Evolutionary conservation across 1,140 invertebrate genomes (phyloP).

Genomic region (Drosophila nigrodunni): DNA sequence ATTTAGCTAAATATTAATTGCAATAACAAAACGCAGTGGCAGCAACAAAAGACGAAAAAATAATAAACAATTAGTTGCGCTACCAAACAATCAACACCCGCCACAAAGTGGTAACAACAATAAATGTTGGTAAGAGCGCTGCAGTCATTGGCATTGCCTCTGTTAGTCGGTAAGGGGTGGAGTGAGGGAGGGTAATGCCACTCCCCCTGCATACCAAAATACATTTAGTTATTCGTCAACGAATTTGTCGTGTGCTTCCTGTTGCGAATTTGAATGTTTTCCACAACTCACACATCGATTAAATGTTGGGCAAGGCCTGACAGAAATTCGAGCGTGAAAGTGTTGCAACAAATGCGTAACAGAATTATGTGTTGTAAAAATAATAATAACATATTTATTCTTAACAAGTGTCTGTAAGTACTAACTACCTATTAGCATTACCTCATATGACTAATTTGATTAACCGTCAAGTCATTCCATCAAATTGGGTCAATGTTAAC

Average conservation of each 20-base stretch:
- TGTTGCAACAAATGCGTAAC: constrained; percentile 44
- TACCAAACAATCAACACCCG: constrained; percentile 24
- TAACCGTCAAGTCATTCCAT: constrained; percentile 10
- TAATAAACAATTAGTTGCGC: constrained; percentile 76
- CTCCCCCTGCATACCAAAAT: constrained; percentile 1
- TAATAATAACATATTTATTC: constrained; percentile 14
- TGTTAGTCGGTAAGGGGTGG: background rate
- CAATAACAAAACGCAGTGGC: constrained; percentile 75
- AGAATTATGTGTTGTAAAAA: constrained; percentile 20
- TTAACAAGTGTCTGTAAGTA: background rate
- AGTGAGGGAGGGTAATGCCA: background rate
- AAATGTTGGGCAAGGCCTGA: constrained; percentile 72
- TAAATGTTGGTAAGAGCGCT: constrained; percentile 3
- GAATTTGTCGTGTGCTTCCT: constrained; percentile 53
- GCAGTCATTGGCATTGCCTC: constrained; percentile 44
- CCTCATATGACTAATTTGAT: constrained; percentile 62
- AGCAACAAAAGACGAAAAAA: background rate
- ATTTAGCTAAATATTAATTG: constrained; percentile 77
- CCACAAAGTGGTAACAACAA: constrained; percentile 32
- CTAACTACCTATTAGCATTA: background rate
- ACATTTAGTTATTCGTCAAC: constrained; percentile 24
- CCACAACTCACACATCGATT: constrained; percentile 51
- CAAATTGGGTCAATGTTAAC: constrained; percentile 74
- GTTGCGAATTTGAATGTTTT: constrained; percentile 69
- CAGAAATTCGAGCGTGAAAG: constrained; percentile 65